Conservation (phyloP, 2,888 invertebrate genomes). For the Nomada ferruginata region DNA sequence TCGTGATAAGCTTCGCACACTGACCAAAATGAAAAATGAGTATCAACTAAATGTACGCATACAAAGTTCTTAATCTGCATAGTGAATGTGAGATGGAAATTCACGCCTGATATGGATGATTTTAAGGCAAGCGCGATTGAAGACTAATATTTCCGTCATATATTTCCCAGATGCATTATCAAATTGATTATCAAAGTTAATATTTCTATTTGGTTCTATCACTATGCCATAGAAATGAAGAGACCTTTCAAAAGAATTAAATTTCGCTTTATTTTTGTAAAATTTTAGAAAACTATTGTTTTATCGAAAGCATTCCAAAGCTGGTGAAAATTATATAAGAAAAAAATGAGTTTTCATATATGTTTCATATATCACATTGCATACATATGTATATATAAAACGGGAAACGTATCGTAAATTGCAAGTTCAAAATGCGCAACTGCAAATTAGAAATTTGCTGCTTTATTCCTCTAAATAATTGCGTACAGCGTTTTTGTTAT, state of each 20-base stretch:
- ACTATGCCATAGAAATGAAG: no score
- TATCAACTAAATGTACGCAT: neutral
- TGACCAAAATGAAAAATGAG: neutral
- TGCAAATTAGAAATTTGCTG: no score
- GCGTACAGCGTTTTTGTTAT: no score
- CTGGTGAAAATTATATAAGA: no score
- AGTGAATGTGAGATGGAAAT: conserved; percentile 4
- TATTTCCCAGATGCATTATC: neutral
- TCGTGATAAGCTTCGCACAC: neutral
- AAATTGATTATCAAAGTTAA: neutral
- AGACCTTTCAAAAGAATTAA: neutral
- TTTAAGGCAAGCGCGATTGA: neutral
- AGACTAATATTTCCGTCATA: neutral
- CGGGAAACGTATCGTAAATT: no score
- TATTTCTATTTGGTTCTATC: neutral
- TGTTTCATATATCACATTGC: no score
- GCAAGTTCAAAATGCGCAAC: no score
- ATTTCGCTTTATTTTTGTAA: neutral
- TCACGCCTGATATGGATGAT: neutral
- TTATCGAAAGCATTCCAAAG: no score
- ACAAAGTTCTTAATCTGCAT: neutral
- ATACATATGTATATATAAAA: no score
- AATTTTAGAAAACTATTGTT: no score
- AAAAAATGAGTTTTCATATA: no score
- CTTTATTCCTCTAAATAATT: no score